These are phyloP conservation scores for Myripristis jacobus DNA, from an alignment of 2,797 vertebrate genomes.

Conservation along the genomic window DNA sequence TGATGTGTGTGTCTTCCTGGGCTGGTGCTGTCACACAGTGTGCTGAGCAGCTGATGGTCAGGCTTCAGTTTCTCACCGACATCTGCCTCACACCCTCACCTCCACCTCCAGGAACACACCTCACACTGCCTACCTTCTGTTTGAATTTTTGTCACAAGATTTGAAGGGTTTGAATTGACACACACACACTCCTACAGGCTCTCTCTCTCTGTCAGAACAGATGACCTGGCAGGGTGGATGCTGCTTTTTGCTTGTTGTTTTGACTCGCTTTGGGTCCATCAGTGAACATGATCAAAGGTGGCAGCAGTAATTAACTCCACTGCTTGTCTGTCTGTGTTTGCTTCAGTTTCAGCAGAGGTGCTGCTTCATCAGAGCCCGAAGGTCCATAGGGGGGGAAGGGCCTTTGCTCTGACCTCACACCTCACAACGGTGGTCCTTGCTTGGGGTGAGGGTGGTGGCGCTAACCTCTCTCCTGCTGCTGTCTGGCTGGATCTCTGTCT, in stretches of 20 bases:
- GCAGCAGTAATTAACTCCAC: slow-evolving; percentile 34
- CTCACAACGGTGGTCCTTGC: slow-evolving; percentile 17
- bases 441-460: slow-evolving; percentile 30
- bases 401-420: slow-evolving; percentile 35
- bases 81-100: too few species aligned
- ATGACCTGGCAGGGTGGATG: background rate
- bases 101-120: too few species aligned
- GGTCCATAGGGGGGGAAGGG: slow-evolving; percentile 18
- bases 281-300: slow-evolving; percentile 26
- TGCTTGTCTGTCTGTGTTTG: slow-evolving; percentile 49
- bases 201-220: background rate
- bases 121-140: too few species aligned
- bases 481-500: slow-evolving; percentile 55
- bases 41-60: too few species aligned
- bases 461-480: slow-evolving; percentile 41
- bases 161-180: too few species aligned
- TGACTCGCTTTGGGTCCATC: background rate
- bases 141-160: too few species aligned
- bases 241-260: slow-evolving; percentile 22
- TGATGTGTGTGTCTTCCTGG: too few species aligned
- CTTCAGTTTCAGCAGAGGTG: slow-evolving; percentile 66
- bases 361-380: slow-evolving; percentile 56
- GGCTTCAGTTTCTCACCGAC: too few species aligned
- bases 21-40: too few species aligned
- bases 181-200: background rate